A percentile compares a stretch with the other conserved stretches of the same genome.
Evolutionary conservation across 2,797 vertebrate species (phyloP).

Genomic region (Cyclura pinguis): DNA sequence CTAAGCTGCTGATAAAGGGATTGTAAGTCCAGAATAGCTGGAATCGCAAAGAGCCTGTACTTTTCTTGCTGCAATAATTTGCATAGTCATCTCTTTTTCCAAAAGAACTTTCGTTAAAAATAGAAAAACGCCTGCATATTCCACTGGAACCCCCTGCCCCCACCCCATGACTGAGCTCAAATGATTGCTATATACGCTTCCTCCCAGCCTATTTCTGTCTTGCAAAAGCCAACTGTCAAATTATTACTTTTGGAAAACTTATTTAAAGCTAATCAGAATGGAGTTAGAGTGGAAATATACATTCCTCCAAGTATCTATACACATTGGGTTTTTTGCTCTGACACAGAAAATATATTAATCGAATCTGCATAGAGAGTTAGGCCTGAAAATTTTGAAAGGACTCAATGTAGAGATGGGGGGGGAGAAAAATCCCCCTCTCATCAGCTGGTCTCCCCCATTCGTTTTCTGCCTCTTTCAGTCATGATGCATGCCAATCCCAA

Average conservation of each 20-base stretch:
- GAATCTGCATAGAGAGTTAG: not conserved
- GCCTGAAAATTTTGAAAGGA: not conserved
- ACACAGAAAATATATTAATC: not conserved
- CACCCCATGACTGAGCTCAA: not conserved
- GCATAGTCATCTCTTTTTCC: slow-evolving; percentile 26
- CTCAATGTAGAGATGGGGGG: not conserved
- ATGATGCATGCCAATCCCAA: not conserved
- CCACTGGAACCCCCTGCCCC: too few species aligned
- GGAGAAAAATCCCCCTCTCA: not conserved
- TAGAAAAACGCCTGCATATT: slow-evolving; percentile 19
- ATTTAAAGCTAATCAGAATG: slow-evolving; percentile 29
- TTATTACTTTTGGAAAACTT: slow-evolving; percentile 20
- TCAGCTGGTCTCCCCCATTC: not conserved
- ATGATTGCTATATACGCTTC: slow-evolving; percentile 12
- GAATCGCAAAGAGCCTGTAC: not conserved
- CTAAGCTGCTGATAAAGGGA: not conserved
- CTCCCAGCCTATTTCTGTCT: slow-evolving; percentile 12
- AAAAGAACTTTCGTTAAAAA: slow-evolving; percentile 40
- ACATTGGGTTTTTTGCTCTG: not conserved
- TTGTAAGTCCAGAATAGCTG: not conserved
- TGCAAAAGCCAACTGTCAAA: slow-evolving; percentile 12
- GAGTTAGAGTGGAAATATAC: slow-evolving; percentile 29
- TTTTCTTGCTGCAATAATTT: slow-evolving; percentile 22
- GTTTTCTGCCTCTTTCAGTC: not conserved
- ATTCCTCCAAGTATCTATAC: not conserved